Evolutionary conservation across 2,113 vertebrate species (phyloP).

Genomic region (Gopherus flavomarginatus): DNA sequence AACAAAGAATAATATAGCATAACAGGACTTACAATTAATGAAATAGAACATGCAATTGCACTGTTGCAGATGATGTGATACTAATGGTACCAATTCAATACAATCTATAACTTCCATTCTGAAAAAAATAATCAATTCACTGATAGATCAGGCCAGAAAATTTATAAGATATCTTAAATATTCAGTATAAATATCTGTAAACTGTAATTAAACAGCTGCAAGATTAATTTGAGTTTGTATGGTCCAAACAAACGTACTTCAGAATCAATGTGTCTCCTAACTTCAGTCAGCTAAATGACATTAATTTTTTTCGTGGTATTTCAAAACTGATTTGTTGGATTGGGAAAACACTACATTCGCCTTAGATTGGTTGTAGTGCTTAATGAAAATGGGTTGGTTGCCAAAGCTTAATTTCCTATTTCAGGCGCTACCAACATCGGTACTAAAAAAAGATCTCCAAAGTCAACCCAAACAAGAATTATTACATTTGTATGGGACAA

Average conservation of each 20-base stretch:
- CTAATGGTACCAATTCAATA: neutral
- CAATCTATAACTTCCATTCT: neutral
- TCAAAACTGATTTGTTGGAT: neutral
- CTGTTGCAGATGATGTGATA: neutral
- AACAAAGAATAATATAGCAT: neutral
- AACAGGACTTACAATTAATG: neutral
- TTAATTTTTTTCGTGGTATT: neutral
- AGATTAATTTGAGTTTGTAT: neutral
- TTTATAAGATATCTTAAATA: neutral
- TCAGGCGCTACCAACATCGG: too few relatives aligned
- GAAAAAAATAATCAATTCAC: neutral
- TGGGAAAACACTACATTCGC: neutral
- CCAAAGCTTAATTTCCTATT: neutral
- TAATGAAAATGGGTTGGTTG: neutral
- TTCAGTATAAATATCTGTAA: neutral
- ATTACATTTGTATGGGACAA: neutral
- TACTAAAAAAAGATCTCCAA: neutral
- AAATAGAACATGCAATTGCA: neutral
- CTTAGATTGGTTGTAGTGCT: neutral
- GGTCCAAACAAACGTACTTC: neutral
- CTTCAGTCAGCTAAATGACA: neutral
- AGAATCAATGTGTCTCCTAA: neutral
- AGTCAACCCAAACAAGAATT: neutral
- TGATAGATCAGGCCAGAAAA: neutral
- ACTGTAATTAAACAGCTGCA: neutral